These are phyloP conservation scores for Odontophorus gujanensis DNA, from an alignment of 2,113 vertebrate species.

Conservation along the genomic window DNA sequence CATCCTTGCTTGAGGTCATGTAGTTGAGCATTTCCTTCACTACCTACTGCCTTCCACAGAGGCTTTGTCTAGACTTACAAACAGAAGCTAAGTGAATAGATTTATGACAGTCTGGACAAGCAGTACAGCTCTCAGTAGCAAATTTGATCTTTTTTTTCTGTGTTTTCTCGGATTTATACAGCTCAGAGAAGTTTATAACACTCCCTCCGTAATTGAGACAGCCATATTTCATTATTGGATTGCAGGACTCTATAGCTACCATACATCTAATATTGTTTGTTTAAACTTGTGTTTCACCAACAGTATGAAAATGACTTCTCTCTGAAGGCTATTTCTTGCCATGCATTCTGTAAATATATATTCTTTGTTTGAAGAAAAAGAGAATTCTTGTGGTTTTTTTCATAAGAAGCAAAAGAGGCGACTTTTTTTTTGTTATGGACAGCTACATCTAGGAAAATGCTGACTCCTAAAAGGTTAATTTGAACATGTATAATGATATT, in stretches of 20 bases:
- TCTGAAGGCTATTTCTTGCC: background rate
- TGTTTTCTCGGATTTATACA: background rate
- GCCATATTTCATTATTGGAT: background rate
- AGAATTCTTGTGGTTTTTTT: conserved; percentile 1
- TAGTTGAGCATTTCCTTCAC: background rate
- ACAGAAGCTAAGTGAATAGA: conserved; percentile 3
- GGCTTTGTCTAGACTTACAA: conserved; percentile 24
- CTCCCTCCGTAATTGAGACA: background rate
- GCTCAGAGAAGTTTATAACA: background rate
- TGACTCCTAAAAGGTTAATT: conserved; percentile 45
- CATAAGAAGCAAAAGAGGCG: conserved; percentile 11
- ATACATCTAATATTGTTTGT: background rate
- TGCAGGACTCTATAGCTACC: background rate
- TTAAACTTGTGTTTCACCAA: background rate
- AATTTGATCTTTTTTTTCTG: background rate
- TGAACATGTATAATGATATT: conserved; percentile 72
- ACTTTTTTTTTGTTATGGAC: background rate
- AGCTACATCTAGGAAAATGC: conserved; percentile 15
- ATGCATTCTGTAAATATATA: background rate
- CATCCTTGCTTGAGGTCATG: background rate
- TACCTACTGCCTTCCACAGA: background rate
- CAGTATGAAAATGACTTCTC: background rate
- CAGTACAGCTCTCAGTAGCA: background rate
- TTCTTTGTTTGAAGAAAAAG: background rate
- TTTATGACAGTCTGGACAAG: conserved; percentile 26